Base-by-base conservation (phyloP, 2,113 vertebrate genomes). In the Lucifuga dentata region DNA sequence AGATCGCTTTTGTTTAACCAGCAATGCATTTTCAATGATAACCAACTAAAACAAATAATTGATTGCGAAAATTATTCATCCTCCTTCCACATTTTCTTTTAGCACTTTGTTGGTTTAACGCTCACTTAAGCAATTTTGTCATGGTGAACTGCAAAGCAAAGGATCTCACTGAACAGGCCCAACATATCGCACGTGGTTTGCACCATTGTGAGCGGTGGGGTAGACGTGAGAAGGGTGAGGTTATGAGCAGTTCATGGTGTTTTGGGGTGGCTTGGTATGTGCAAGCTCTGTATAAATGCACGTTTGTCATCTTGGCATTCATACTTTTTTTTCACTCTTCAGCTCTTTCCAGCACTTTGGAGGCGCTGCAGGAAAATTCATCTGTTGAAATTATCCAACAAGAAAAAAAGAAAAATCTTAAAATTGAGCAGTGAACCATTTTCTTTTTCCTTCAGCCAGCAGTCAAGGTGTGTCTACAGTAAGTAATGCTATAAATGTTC, bases 391-490 rank as follows among this genome's bases (percentile, higher is more conserved):
- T 39, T 52, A 2, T 11, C 38, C 39, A 45, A 13, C 5, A 1
- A 53, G 5, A 7, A 44, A 3, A 23, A 33, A 16, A 26, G 26
- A 50, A 23, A 44, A n/a, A 38, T 5, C 12, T 26, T 6, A 8
- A 13, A 51, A 21, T 39, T 3, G 29, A 66, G 8, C 55, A n/a
- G 67, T 45, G n/a, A 5, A 26, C 59, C 51, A 16, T 26, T 67
- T 78, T 86, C 45, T 44, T 66, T 43, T 36, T 33, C 65, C 33
- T 36, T 26, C 44, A 17, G n/a, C 19, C 13, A 12, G n/a, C 3
- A 12, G 12, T 63, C 11, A 3, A 33, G 23, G 29, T 49, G 19
- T 24, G 35, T 5, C 45, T 41, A 8, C 11, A 23, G 17, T 23
- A 15, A 33, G 57, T 49, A 29, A 29, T 29, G 26, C 26, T 29